Percentiles rank a stretch among this genome's conserved stretches.
phyloP scores from a whole-genome alignment of 2,888 invertebrate genomes.

The Abrostola triplasia region DNA sequence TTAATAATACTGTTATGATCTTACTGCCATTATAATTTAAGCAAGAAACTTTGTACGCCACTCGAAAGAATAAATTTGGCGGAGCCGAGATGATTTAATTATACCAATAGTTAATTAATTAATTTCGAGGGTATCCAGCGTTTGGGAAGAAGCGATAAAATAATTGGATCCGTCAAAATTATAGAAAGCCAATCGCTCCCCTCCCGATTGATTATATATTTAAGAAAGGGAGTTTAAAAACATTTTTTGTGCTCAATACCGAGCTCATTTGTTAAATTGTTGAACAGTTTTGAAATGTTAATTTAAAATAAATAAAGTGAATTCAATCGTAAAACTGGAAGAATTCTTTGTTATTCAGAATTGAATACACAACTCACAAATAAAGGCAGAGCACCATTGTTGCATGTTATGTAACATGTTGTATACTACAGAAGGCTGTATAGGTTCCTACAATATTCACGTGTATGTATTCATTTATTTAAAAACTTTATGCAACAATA shows the following conservation, averaged over 20 bases:
- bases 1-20: conserved; percentile 63
- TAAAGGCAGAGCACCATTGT: no score
- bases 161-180: conserved; percentile 84
- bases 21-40: conserved; percentile 61
- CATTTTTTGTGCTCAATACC: conserved; percentile 44
- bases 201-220: conserved; percentile 74
- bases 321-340: no score
- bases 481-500: no score
- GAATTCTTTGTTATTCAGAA: no score
- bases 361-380: no score
- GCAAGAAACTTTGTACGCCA: conserved; percentile 61
- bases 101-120: conserved; percentile 85
- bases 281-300: not conserved
- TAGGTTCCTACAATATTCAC: no score
- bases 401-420: no score
- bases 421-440: no score
- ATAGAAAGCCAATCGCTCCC: conserved; percentile 79
- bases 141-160: conserved; percentile 76
- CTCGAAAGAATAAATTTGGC: conserved; percentile 72
- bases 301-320: not conserved
- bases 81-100: conserved; percentile 76
- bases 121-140: conserved; percentile 75
- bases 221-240: conserved; percentile 65
- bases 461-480: no score
- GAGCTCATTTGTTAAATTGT: conserved; percentile 20